Conservation (phyloP, 1,140 invertebrate genomes). For the Neodiprion fabricii region DNA sequence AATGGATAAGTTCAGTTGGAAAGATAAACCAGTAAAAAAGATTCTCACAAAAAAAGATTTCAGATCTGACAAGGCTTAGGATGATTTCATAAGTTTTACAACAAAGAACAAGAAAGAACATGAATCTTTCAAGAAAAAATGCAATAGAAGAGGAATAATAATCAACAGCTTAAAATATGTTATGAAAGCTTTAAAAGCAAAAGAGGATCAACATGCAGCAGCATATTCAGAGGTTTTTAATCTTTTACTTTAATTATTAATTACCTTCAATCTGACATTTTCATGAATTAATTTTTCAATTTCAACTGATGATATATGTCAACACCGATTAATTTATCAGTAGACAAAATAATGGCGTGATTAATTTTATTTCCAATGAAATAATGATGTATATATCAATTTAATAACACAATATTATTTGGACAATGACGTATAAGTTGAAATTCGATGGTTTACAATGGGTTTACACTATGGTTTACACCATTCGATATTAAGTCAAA, state of each 20-base stretch:
- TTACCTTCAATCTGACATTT: neutral
- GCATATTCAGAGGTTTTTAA: constrained; percentile 4
- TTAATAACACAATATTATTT: neutral
- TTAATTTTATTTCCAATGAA: neutral
- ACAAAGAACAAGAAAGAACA: constrained; percentile 1
- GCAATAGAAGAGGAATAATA: neutral
- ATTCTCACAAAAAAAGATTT: neutral
- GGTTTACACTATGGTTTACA: neutral
- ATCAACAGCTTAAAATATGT: constrained; percentile 1
- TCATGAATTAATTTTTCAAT: neutral
- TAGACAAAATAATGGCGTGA: neutral
- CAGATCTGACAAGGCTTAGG: constrained; percentile 3
- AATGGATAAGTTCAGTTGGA: neutral
- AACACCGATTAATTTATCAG: neutral
- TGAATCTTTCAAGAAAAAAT: neutral
- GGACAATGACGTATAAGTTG: neutral
- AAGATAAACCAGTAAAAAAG: neutral
- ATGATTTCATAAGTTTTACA: constrained; percentile 2
- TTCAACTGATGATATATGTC: constrained; percentile 2
- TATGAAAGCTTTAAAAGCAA: neutral
- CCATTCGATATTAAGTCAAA: neutral
- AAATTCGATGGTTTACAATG: neutral
- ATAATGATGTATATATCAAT: constrained; percentile 5
- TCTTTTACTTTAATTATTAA: neutral
- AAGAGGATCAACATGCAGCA: neutral